Conservation (phyloP, 2,113 vertebrate genomes). For the Plectropomus leopardus region DNA sequence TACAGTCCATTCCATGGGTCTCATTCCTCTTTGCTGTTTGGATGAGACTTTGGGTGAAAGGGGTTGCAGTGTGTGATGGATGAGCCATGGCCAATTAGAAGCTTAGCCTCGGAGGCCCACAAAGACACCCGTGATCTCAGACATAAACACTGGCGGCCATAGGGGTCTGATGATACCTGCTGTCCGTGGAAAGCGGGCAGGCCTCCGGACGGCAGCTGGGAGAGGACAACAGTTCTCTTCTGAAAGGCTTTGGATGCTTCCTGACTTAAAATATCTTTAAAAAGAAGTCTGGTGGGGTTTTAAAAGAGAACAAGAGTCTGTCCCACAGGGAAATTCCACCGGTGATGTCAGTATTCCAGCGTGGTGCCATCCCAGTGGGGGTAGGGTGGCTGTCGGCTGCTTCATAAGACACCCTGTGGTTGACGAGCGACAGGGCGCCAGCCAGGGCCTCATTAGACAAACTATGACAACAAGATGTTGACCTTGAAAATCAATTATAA, state of each 20-base stretch:
- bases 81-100: constrained; percentile 87
- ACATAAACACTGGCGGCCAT: constrained; percentile 78
- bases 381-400: constrained; percentile 13
- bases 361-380: constrained; percentile 54
- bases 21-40: constrained; percentile 75
- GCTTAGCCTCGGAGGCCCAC: constrained; percentile 78
- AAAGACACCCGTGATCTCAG: constrained; percentile 75
- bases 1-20: constrained; percentile 70
- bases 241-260: constrained; percentile 67
- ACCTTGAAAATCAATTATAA: constrained; percentile 89
- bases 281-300: constrained; percentile 25
- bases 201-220: constrained; percentile 62
- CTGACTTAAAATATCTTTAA: constrained; percentile 61
- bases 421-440: constrained; percentile 80
- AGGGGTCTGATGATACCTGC: constrained; percentile 78
- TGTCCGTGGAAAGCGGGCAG: constrained; percentile 52
- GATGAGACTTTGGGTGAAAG: constrained; percentile 79
- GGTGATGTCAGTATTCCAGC: constrained; percentile 68
- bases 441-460: constrained; percentile 83
- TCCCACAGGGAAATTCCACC: constrained; percentile 63
- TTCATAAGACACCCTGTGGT: constrained; percentile 60
- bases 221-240: constrained; percentile 9
- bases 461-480: constrained; percentile 84
- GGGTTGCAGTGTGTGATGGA: constrained; percentile 81
- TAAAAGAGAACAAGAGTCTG: constrained; percentile 49